Evolutionary conservation across 1,140 invertebrate species (phyloP), one percentile per base, ranked within the genome.

Genomic region (Battus philenor): DNA sequence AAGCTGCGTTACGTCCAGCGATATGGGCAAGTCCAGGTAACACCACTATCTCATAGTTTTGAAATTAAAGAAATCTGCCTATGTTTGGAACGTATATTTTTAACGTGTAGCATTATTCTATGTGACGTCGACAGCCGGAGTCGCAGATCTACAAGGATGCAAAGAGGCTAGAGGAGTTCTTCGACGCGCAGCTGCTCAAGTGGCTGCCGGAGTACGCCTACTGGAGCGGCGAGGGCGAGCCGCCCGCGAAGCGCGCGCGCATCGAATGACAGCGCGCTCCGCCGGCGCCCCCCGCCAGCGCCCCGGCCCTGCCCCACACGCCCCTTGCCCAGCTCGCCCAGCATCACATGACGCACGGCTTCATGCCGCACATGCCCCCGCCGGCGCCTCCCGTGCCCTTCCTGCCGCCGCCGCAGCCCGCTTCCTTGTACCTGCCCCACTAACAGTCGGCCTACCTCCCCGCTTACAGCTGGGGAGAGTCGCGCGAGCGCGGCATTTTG

Each of bases 81-180:
- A n/a, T n/a, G n/a, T n/a, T n/a, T n/a, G n/a, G n/a, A n/a, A n/a
- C n/a, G n/a, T n/a, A n/a, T n/a, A n/a, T n/a, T n/a, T n/a, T n/a
- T n/a, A n/a, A n/a, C n/a, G n/a, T n/a, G n/a, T n/a, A n/a, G n/a
- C n/a, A n/a, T n/a, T n/a, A n/a, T n/a, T n/a, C n/a, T n/a, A n/a
- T n/a, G n/a, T n/a, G n/a, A n/a, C n/a, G n/a, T n/a, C n/a, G n/a
- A n/a, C 78, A 96, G 94, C 89, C 91, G 63, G 92, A 93, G 45
- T 93, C 93, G n/a, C 90, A 92, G 74, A 90, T 95, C n/a, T 94
- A 93, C 74, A 90, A 90, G 56, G 93, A 95, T 81, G 94, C 93
- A n/a, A 91, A 92, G 65, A 91, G 90, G 56, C 88, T 97, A 48
- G 94, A 95, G 75, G 92, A 93, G 68, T 94, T 95, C 79, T 95